Base-by-base conservation (phyloP, 1,140 invertebrate species). In the Aphidius ervi region DNA sequence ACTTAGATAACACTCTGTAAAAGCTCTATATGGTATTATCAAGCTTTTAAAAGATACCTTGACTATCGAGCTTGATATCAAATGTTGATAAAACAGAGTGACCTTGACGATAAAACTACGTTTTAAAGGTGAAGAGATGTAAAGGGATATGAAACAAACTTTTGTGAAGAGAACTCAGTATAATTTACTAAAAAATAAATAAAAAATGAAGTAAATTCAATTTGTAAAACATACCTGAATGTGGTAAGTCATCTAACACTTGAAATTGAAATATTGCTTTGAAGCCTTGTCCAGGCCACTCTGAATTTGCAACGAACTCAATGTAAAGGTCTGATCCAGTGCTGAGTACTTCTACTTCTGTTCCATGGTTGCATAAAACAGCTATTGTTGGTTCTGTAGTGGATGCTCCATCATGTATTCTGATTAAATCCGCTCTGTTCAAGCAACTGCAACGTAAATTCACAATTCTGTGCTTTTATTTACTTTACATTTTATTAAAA, bases 211-310 rank as follows among this genome's bases (percentile, higher is more conserved):
- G 23, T 16, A 16, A 16, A 31, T 31, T 31, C 23, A 31, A 31
- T 31, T 31, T 31, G 2, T 31, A 42, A 9, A 37, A 78, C 79
- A 72, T 66, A 81, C 81, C 80, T 57, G 77, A 70, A 70, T 79
- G 73, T 42, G 74, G 70, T 57, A 78, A 81, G 68, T 88, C 86
- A 61, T 85, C 83, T 45, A 84, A 75, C 55, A 83, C 81, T 67
- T 88, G 84, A 73, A 93, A 94, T 68, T 90, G 85, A 74, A 87
- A 94, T 68, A 82, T 88, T 41, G 90, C 91, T 72, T 91, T 90
- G 78, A 95, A 94, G 45, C 92, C 92, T 69, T 92, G 89, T 37
- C 90, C 88, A 0, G 91, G 91, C 67, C 82, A 85, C 68, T 91
- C 87, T 1, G 89, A 91, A 71, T 91, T 90, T 16, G 89, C 86